Percentiles rank a stretch among this genome's conserved stretches.
These are phyloP conservation scores for Lepus europaeus DNA, from an alignment of 2,113 vertebrate species.

Conservation along the genomic window DNA sequence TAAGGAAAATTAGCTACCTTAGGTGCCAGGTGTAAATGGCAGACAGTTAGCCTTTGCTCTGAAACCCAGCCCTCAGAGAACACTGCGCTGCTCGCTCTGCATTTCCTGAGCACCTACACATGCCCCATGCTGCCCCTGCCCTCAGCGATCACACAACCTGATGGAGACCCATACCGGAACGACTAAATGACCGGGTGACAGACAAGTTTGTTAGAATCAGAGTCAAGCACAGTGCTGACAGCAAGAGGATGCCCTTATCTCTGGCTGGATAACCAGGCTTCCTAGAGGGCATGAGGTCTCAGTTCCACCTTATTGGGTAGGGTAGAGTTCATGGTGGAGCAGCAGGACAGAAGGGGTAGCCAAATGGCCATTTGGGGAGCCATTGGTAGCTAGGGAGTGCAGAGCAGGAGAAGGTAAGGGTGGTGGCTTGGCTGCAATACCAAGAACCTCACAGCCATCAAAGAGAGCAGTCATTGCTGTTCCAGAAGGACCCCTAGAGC, in stretches of 20 bases:
- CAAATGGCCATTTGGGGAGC: neutral
- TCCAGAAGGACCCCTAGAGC: neutral
- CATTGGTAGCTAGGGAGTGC: accelerated
- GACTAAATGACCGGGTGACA: neutral
- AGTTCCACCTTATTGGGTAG: neutral
- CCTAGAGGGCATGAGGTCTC: neutral
- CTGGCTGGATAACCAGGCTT: neutral
- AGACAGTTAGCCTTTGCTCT: conserved; percentile 4
- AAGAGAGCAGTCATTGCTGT: neutral
- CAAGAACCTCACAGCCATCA: neutral
- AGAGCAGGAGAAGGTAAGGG: neutral
- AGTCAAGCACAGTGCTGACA: neutral
- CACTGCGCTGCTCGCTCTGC: accelerated
- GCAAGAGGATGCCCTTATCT: neutral
- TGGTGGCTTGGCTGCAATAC: neutral
- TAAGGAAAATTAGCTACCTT: neutral
- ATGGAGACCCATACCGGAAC: neutral
- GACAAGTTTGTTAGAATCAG: neutral
- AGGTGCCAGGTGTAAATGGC: neutral
- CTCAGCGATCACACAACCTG: neutral
- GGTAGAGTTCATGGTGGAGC: neutral
- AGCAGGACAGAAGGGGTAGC: neutral
- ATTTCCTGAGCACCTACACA: neutral
- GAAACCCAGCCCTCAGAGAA: neutral
- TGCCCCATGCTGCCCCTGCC: neutral